Percentiles rank a stretch among this genome's conserved stretches.
Conservation (phyloP, 2,113 vertebrate genomes). For the Oncorhynchus clarkii region DNA sequence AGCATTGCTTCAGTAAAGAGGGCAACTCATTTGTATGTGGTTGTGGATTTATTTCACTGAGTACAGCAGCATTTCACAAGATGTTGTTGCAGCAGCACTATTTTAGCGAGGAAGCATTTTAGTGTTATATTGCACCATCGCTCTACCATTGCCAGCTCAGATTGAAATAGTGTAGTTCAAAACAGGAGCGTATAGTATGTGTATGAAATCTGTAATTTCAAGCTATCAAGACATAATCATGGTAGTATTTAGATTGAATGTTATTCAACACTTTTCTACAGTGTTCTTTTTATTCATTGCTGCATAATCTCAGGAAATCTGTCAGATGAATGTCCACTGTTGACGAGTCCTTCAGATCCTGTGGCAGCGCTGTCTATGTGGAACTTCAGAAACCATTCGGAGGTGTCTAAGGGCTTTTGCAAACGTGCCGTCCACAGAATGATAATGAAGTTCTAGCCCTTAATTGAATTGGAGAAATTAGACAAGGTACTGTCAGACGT, state of each 20-base stretch:
- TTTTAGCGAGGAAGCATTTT: background rate
- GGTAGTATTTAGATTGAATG: background rate
- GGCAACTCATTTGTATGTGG: constrained; percentile 22
- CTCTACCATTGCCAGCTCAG: background rate
- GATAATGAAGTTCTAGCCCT: constrained; percentile 49
- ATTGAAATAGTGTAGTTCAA: background rate
- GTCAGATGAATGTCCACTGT: background rate
- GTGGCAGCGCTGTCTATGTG: constrained; percentile 40
- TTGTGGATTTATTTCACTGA: constrained; percentile 16
- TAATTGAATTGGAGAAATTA: constrained; percentile 57
- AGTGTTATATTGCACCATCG: background rate
- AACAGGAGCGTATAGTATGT: background rate
- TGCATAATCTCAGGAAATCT: background rate
- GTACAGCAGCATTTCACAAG: constrained; percentile 5
- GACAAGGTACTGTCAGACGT: constrained; percentile 43
- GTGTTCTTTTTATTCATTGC: background rate
- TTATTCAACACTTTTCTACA: background rate
- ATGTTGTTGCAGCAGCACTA: background rate
- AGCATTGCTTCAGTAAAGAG: constrained; percentile 16
- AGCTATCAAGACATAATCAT: background rate
- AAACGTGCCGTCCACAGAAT: constrained; percentile 56
- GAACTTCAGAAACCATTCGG: constrained; percentile 30
- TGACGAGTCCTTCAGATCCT: constrained; percentile 45
- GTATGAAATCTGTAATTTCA: background rate
- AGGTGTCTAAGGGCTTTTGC: constrained; percentile 59